Base-by-base conservation (phyloP, 2,113 vertebrate species). In the Engraulis encrasicolus region DNA sequence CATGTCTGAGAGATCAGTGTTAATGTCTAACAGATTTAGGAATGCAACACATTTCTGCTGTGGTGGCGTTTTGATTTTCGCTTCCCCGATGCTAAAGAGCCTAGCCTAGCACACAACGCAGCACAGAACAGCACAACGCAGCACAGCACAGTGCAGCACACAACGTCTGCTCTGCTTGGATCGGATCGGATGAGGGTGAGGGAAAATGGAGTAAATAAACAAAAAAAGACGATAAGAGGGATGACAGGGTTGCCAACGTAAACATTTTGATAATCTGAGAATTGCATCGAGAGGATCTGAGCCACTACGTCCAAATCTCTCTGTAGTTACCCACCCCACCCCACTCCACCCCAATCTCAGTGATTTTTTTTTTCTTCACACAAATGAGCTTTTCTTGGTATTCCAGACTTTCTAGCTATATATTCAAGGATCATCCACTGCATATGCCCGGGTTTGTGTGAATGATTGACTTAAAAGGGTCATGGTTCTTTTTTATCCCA, bases 231-330 rank as follows among this genome's bases (percentile, higher is more conserved):
- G 85, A 82, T 78, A 61, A 66, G 54, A 50, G 11, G 78, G 79
- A 77, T 52, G 38, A 78, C 79, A 23, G 18, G 66, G 20, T n/a
- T 81, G 81, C 5, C 14, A 80, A 83, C 81, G 81, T 83, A 87
- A 82, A 86, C 85, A 82, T 77, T 85, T 50, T 74, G 66, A 74
- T 74, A 74, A 74, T 74, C 66, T 14, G 27, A 34, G 34, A 74
- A 74, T 74, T 74, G 66, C 66, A 74, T 74, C 12, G 31, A 12
- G 66, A 74, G 27, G 66, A 74, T 74, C 66, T 74, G 31, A 27
- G 17, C 66, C 27, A 34, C 27, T 31, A 4, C 66, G 15, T 74
- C 66, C 66, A 74, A 74, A 74, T 74, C 66, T 31, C 66, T 34
- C 23, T 74, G 66, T 34, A 74, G 27, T 27, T 34, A 5, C 66